Evolutionary conservation across 2,888 invertebrate genomes (phyloP), one percentile per base, ranked within the genome.

Genomic region (Cataglyphis livida): DNA sequence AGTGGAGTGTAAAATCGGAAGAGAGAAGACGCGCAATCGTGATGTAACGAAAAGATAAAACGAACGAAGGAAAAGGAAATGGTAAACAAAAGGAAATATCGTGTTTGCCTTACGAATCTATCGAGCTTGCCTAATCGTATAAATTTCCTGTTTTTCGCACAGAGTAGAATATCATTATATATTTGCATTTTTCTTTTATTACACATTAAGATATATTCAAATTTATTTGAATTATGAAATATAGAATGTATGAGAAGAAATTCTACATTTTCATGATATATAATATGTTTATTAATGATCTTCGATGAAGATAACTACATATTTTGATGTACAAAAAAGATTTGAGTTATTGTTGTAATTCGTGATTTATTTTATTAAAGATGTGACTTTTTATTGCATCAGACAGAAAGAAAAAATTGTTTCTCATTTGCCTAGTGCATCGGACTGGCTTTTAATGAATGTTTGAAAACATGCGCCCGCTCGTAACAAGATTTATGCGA

Each of bases 401-500:
- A 44, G 18, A 28, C 57, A 21, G 0, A 10, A 44, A 3, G 10
- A 21, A 78, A 68, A 41, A 70, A 38, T 41, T 18, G 21, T 68
- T 44, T 44, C 41, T 57, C 3, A 59, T 18, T 41, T 32, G 15
- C 18, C 1, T 59, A 35, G 32, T 44, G 5, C n/a, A 38, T 41
- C 3, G n/a, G 12, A 15, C 15, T 41, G 18, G 15, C 32, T 12
- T 78, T 59, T 71, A 78, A 71, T 44, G 71, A 32, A 71, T 21
- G 32, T 59, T 70, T 59, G 38, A 59, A 78, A 78, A 78, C 25
- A 59, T 12, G 12, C 57, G 9, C n/a, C 44, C 28, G 32, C 18
- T 32, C 25, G 44, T 44, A 78, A 78, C 44, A 18, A 78, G 57
- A 18, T 78, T 78, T 71, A 71, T 15, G 57, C 18, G 15, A 71